These are phyloP conservation scores for Cheilosia impressa DNA, from an alignment of 2,888 invertebrate genomes.

Conservation along the genomic window DNA sequence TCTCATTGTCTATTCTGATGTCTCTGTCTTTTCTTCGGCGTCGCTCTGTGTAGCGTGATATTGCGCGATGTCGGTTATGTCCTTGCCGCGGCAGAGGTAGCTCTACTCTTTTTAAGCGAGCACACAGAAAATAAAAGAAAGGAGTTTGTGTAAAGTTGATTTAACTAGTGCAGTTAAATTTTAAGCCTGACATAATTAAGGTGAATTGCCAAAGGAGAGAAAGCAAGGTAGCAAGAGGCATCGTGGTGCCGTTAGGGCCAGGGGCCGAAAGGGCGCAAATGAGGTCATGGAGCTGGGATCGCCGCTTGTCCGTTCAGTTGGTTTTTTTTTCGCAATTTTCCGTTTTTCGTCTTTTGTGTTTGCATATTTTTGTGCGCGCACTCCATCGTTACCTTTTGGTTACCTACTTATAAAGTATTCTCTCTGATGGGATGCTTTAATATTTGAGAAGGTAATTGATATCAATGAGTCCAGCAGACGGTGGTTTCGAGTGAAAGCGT, in stretches of 20 bases:
- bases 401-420: slow-evolving; percentile 37
- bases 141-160: slow-evolving; percentile 71
- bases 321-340: not conserved
- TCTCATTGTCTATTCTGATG: slow-evolving; percentile 72
- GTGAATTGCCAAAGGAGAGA: slow-evolving; percentile 67
- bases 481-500: slow-evolving; percentile 32
- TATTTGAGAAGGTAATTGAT: slow-evolving; percentile 71
- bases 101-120: slow-evolving; percentile 36
- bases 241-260: not conserved
- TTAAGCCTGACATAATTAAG: slow-evolving; percentile 75
- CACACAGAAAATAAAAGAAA: slow-evolving; percentile 51
- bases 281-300: slow-evolving; percentile 55
- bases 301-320: slow-evolving; percentile 19
- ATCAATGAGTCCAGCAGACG: slow-evolving; percentile 60
- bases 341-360: slow-evolving; percentile 27
- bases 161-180: slow-evolving; percentile 75
- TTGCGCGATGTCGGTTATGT: slow-evolving; percentile 57
- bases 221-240: not conserved
- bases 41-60: slow-evolving; percentile 26
- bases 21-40: slow-evolving; percentile 35
- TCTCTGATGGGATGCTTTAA: slow-evolving; percentile 48
- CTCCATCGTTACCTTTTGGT: slow-evolving; percentile 45
- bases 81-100: slow-evolving; percentile 51
- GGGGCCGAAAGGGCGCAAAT: slow-evolving; percentile 46
- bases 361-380: slow-evolving; percentile 53